Evolutionary conservation across 2,888 invertebrate species (phyloP).

Genomic region (Agrilus mali): DNA sequence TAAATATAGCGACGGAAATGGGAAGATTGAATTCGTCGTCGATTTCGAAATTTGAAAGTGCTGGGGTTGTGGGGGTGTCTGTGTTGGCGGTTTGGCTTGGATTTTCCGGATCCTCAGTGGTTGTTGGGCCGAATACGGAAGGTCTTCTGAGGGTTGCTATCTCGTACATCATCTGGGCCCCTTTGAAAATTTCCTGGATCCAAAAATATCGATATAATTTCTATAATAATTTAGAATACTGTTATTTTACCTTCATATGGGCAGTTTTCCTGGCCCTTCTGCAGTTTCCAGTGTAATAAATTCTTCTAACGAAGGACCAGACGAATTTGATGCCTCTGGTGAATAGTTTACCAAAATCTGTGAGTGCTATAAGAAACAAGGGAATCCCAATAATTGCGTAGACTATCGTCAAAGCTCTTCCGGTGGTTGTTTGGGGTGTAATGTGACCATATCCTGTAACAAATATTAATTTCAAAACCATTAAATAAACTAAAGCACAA

Average conservation of each 20-base stretch:
- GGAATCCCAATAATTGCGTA: constrained; percentile 96
- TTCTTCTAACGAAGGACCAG: constrained; percentile 72
- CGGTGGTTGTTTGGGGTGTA: constrained; percentile 77
- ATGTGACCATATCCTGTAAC: constrained; percentile 91
- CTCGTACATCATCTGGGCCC: constrained; percentile 69
- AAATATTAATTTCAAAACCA: constrained; percentile 5
- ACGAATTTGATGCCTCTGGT: constrained; percentile 82
- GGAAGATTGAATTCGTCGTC: constrained; percentile 94
- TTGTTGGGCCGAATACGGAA: constrained; percentile 39
- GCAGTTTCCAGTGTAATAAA: constrained; percentile 80
- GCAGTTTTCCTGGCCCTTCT: constrained; percentile 60
- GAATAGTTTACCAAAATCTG: constrained; percentile 90
- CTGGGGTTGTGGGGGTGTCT: constrained; percentile 64
- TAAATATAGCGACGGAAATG: constrained; percentile 73
- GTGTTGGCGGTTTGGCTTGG: constrained; percentile 18
- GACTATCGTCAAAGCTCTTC: constrained; percentile 76
- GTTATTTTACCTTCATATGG: constrained; percentile 51
- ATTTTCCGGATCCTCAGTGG: constrained; percentile 19
- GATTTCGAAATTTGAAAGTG: constrained; percentile 63
- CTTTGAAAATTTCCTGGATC: constrained; percentile 69
- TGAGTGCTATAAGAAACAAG: constrained; percentile 83
- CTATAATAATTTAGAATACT: not conserved
- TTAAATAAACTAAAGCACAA: not conserved
- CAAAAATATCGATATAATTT: not conserved
- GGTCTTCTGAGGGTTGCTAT: constrained; percentile 63